These are phyloP conservation scores for Morone saxatilis DNA, from an alignment of 2,113 vertebrate genomes.

Conservation along the genomic window DNA sequence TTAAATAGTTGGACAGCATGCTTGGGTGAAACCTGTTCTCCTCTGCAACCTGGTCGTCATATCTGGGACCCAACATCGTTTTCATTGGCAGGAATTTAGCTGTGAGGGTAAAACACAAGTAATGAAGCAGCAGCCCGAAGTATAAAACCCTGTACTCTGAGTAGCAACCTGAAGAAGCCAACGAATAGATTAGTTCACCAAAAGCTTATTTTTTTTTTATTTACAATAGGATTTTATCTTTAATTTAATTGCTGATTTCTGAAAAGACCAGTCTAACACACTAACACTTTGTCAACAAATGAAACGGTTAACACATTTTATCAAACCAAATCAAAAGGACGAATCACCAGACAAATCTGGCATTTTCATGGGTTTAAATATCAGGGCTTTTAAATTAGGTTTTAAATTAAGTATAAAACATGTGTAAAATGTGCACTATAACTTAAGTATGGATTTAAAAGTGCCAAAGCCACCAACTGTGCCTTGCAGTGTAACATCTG, in stretches of 20 bases:
- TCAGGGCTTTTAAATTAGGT: not conserved
- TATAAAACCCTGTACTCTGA: not conserved
- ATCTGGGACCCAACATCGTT: slow-evolving; percentile 96
- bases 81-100: slow-evolving; percentile 98
- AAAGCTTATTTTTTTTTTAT: not conserved
- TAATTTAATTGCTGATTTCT: not conserved
- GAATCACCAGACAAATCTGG: not conserved
- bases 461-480: not conserved
- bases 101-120: slow-evolving; percentile 59
- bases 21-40: slow-evolving; percentile 96
- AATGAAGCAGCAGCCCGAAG: not conserved
- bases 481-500: not conserved
- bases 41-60: slow-evolving; percentile 95
- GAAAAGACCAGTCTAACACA: not conserved
- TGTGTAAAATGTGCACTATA: not conserved
- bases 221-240: too few relatives aligned
- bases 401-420: not conserved
- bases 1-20: slow-evolving; percentile 97
- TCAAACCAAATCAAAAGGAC: not conserved
- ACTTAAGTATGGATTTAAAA: not conserved
- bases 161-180: accelerated
- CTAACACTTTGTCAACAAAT: not conserved
- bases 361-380: not conserved
- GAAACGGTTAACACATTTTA: not conserved
- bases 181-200: not conserved